Conservation (phyloP, 2,888 invertebrate species). For the Diadegma fenestrale region DNA sequence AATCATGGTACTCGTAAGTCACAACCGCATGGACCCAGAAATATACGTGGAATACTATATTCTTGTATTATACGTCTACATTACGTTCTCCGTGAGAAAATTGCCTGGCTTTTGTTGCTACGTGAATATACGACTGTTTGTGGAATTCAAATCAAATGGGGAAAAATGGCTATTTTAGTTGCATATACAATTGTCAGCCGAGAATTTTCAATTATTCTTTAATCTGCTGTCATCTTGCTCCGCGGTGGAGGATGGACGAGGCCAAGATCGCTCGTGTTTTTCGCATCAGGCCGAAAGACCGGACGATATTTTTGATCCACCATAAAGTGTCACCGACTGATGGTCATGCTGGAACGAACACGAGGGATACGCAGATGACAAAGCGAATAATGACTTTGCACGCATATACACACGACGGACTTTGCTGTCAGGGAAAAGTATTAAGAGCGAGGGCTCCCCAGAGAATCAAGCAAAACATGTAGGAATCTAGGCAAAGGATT, state of each 20-base stretch:
- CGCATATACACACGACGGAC: background rate
- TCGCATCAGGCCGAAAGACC: background rate
- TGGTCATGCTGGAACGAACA: background rate
- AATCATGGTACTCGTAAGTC: conserved; percentile 59
- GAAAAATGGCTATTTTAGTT: background rate
- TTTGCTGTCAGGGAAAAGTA: background rate
- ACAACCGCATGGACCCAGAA: conserved; percentile 23
- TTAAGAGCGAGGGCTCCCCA: background rate
- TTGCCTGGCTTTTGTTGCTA: conserved; percentile 42
- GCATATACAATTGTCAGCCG: background rate
- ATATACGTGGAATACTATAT: conserved; percentile 37
- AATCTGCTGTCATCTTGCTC: background rate
- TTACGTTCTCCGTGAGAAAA: conserved; percentile 23
- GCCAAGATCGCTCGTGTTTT: background rate
- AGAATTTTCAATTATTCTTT: background rate
- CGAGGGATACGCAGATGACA: conserved; percentile 1
- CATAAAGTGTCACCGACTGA: conserved; percentile 4
- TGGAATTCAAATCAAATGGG: conserved; percentile 9
- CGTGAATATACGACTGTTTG: conserved; percentile 28
- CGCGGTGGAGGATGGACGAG: background rate
- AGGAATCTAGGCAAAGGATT: conserved; percentile 73
- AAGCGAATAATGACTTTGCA: conserved; percentile 44
- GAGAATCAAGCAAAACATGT: conserved; percentile 26
- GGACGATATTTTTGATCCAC: conserved; percentile 29
- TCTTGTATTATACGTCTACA: conserved; percentile 38